phyloP scores from a whole-genome alignment of 2,113 vertebrate species.

The Dasyurus viverrinus region DNA sequence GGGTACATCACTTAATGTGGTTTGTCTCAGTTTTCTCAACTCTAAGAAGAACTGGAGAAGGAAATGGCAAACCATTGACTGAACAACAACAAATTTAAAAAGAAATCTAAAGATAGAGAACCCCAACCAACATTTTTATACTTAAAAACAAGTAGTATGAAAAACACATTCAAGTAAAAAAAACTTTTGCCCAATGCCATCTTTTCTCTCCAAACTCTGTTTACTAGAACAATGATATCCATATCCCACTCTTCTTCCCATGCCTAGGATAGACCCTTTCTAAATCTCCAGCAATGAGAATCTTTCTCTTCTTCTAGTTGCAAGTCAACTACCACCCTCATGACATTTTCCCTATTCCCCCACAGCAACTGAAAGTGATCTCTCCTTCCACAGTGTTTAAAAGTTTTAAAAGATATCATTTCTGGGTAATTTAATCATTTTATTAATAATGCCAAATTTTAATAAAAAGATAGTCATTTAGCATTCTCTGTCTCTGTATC shows the following conservation, averaged over 20 bases:
- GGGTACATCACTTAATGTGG: too few relatives aligned
- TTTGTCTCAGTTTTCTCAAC: too few relatives aligned
- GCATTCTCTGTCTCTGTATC: too few relatives aligned
- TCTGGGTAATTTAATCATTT: too few relatives aligned
- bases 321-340: background rate
- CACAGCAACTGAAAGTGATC: background rate
- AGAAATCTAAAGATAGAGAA: background rate
- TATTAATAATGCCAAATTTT: too few relatives aligned
- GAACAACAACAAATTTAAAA: background rate
- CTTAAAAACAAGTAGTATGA: background rate
- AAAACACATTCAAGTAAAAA: background rate
- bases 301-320: background rate
- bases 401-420: too few relatives aligned
- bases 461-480: too few relatives aligned
- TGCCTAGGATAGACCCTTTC: background rate
- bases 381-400: background rate
- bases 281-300: background rate
- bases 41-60: too few relatives aligned
- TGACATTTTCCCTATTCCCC: background rate
- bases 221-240: background rate
- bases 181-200: background rate
- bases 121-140: background rate
- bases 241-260: background rate
- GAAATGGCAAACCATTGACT: too few relatives aligned
- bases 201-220: background rate